phyloP scores from a whole-genome alignment of 1,140 invertebrate species.

The Plectus sambesii region DNA sequence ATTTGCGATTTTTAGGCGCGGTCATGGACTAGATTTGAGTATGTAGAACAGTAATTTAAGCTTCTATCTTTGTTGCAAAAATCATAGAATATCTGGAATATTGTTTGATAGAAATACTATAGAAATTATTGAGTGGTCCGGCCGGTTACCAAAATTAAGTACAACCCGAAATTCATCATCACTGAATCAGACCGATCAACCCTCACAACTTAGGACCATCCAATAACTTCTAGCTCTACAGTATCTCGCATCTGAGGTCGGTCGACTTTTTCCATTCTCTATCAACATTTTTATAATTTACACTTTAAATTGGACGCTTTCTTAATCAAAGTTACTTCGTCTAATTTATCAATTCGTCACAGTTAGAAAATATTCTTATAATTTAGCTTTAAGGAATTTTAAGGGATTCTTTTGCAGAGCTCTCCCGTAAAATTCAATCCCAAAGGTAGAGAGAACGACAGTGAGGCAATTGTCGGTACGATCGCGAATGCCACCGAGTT shows the following conservation, averaged over 20 bases:
- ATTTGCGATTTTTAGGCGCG: background rate
- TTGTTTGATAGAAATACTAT: too few relatives aligned
- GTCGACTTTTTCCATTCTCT: background rate
- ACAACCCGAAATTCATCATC: too few relatives aligned
- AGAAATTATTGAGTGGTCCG: too few relatives aligned
- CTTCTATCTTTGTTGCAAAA: slow-evolving; percentile 1
- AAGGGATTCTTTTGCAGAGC: slow-evolving; percentile 56
- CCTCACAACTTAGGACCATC: too few relatives aligned
- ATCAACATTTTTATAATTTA: slow-evolving; percentile 11
- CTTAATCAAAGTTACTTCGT: background rate
- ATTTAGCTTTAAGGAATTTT: slow-evolving; percentile 1
- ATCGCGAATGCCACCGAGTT: slow-evolving; percentile 70
- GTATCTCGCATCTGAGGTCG: too few relatives aligned
- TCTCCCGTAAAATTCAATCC: slow-evolving; percentile 74
- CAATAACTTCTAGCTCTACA: too few relatives aligned
- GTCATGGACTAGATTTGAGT: too few relatives aligned
- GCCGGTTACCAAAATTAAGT: too few relatives aligned
- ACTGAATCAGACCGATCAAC: too few relatives aligned
- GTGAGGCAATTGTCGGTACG: slow-evolving; percentile 66
- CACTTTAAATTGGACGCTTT: background rate
- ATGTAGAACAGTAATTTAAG: slow-evolving; percentile 4
- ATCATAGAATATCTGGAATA: too few relatives aligned
- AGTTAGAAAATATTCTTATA: slow-evolving; percentile 7
- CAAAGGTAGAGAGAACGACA: slow-evolving; percentile 63
- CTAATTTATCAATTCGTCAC: background rate